Evolutionary conservation across 2,888 invertebrate genomes (phyloP), one percentile per base, ranked within the genome.

Genomic region (Argyresthia albistria): DNA sequence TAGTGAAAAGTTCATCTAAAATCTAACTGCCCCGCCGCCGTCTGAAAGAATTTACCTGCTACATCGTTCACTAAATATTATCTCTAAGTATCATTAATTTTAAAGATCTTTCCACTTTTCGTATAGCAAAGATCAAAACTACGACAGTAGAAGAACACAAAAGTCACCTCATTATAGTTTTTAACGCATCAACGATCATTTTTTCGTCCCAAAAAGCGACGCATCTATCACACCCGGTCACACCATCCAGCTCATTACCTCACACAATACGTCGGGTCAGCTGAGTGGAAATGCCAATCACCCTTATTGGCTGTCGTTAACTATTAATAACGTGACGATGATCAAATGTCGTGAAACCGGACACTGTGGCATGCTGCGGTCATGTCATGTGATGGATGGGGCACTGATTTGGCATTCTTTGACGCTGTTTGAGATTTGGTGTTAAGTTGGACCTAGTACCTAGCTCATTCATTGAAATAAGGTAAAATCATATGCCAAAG

Each of bases 251-350:
- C 67, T 73, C 70, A 73, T 77, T 76, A 73, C 76, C 70, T 67
- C 68, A 61, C 67, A 62, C 64, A 62, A 65, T 61, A 65, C 66
- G 77, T 82, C 82, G 57, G 66, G 65, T 64, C 59, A 59, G 61
- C 70, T 80, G 68, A 62, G 58, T 59, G 61, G 62, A 64, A 57
- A 68, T 62, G 84, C 75, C 86, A 77, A 74, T 86, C 84, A 83
- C 71, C 76, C 69, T 73, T 67, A 75, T 76, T 69, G 67, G 60
- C 66, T 67, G 83, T 84, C 86, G 55, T 62, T 62, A 63, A 57
- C 61, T 60, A 78, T 86, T 84, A 84, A 77, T 81, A 68, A 70
- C 71, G 79, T 63, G 60, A 70, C 72, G 74, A 62, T 79, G 69
- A 70, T 70, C 72, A 72, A 64, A 64, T 69, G 69, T 73, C 66